These are phyloP conservation scores for Drosophila nigromelanica DNA, from an alignment of 1,140 invertebrate species.

Conservation along the genomic window DNA sequence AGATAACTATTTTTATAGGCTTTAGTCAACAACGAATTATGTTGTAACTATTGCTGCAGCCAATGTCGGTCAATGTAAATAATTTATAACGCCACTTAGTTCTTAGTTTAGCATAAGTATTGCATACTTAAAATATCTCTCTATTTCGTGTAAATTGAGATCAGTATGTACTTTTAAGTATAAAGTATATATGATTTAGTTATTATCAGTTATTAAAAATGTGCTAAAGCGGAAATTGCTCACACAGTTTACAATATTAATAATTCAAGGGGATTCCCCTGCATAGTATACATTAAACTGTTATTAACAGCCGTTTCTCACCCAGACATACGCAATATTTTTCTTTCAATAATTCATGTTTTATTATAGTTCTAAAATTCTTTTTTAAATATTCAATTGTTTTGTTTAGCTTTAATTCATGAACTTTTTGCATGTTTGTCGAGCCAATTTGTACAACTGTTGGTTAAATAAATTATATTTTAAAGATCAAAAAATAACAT, in stretches of 20 bases:
- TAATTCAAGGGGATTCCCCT: no score
- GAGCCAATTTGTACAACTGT: slow-evolving; percentile 6
- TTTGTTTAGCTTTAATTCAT: not conserved
- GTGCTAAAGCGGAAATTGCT: no score
- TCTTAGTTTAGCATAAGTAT: slow-evolving; percentile 28
- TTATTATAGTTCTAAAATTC: not conserved
- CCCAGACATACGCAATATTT: no score
- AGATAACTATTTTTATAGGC: slow-evolving; percentile 50
- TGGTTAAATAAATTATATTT: slow-evolving; percentile 12
- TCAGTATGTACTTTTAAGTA: not conserved
- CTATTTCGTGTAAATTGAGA: not conserved
- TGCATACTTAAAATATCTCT: slow-evolving; percentile 24
- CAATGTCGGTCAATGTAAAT: slow-evolving; percentile 29
- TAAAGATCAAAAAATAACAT: slow-evolving; percentile 1
- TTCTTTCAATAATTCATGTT: not conserved
- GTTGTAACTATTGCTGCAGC: not conserved
- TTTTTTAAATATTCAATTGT: not conserved
- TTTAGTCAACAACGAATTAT: slow-evolving; percentile 14
- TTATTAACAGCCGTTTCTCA: not conserved
- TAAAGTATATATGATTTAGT: no score
- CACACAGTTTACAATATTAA: no score
- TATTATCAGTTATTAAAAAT: no score
- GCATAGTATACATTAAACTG: no score
- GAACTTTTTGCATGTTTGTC: not conserved
- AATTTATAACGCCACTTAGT: slow-evolving; percentile 25